These are phyloP conservation scores for Helobdella robusta DNA, from an alignment of 2,888 invertebrate species.

Conservation along the genomic window DNA sequence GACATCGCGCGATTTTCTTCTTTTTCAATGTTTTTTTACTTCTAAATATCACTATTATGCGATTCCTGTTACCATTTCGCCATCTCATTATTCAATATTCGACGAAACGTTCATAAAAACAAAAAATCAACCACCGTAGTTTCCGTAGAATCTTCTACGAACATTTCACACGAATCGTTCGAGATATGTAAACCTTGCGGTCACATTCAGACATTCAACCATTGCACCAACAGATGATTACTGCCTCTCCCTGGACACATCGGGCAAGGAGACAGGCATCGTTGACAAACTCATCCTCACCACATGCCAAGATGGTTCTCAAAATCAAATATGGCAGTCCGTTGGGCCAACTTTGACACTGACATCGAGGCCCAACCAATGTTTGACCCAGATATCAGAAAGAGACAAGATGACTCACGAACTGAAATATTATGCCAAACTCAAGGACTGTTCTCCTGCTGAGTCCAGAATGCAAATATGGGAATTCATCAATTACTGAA, in stretches of 20 bases:
- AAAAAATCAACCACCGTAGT: no score
- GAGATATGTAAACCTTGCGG: no score
- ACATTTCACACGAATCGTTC: no score
- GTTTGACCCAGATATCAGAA: conserved; percentile 24
- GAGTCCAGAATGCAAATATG: conserved; percentile 25
- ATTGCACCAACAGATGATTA: conserved; percentile 18
- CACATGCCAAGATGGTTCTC: conserved; percentile 22
- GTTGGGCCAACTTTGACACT: neutral
- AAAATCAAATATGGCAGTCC: conserved; percentile 21
- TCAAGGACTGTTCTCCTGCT: conserved; percentile 10
- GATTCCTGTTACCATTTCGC: no score
- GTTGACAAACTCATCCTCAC: conserved; percentile 15
- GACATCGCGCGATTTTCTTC: no score
- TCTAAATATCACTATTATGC: no score
- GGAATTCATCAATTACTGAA: conserved; percentile 28
- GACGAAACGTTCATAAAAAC: no score
- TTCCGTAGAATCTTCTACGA: no score
- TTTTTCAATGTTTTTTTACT: no score
- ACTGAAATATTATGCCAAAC: conserved; percentile 25
- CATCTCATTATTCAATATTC: no score
- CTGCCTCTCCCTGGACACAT: conserved; percentile 25
- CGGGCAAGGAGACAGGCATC: conserved; percentile 20
- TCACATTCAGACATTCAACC: no score
- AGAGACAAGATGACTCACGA: conserved; percentile 18
- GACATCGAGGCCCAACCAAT: conserved; percentile 4